These are phyloP conservation scores for Orchesella cincta DNA, from an alignment of 1,140 invertebrate species.

Conservation along the genomic window DNA sequence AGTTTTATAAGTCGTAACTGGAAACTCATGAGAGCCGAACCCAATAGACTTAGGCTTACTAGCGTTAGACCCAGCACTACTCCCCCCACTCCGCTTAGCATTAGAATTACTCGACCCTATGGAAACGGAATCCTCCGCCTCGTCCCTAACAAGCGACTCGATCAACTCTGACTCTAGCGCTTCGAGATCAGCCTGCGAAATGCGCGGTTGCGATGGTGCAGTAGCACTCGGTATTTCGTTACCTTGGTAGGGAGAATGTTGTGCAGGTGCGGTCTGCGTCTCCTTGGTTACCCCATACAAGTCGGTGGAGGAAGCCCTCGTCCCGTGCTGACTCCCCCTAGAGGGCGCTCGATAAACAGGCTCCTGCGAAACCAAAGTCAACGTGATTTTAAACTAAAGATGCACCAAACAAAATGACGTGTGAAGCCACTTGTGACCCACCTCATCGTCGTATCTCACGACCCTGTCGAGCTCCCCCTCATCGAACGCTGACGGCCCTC, in stretches of 20 bases:
- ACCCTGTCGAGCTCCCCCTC: too few species aligned
- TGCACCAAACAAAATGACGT: neutral
- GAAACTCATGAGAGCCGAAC: constrained; percentile 40
- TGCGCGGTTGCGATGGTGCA: neutral
- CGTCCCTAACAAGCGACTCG: neutral
- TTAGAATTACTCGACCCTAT: neutral
- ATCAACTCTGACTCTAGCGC: neutral
- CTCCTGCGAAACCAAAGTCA: neutral
- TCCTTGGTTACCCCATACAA: neutral
- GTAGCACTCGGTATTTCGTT: neutral
- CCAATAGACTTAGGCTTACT: neutral
- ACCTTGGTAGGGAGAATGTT: neutral
- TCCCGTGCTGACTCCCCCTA: neutral
- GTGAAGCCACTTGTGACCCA: too few species aligned
- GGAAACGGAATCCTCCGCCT: neutral
- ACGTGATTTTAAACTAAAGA: neutral
- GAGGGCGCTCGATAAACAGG: neutral
- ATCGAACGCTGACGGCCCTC: neutral
- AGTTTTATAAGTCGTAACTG: constrained; percentile 44
- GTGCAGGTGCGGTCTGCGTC: neutral
- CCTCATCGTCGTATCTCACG: neutral
- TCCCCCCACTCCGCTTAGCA: neutral
- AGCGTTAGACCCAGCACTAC: neutral
- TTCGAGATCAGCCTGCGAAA: neutral
- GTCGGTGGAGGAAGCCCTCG: neutral